Evolutionary conservation across 2,888 invertebrate genomes (phyloP).

Genomic region (Pocota personata): DNA sequence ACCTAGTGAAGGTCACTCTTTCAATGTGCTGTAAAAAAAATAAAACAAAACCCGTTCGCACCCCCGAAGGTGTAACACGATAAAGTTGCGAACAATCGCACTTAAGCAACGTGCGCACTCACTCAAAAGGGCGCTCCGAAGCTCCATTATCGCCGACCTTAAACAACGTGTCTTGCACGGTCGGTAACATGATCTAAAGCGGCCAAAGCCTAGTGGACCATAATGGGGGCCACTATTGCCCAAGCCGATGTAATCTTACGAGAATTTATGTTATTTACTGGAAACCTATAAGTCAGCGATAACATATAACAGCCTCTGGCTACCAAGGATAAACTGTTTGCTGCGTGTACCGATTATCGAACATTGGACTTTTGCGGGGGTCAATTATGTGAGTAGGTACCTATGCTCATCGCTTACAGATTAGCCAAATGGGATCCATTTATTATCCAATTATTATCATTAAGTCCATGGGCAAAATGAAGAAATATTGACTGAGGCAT

Average conservation of each 20-base stretch:
- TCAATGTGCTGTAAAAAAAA: conserved; percentile 19
- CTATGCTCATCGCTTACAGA: conserved; percentile 37
- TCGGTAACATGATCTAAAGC: conserved; percentile 37
- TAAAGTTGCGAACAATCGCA: conserved; percentile 43
- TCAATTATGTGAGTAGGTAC: neutral
- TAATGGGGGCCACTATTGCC: conserved; percentile 9
- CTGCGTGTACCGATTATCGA: conserved; percentile 19
- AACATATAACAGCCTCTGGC: conserved; percentile 23
- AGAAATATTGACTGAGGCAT: conserved; percentile 15
- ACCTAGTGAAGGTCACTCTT: conserved; percentile 15
- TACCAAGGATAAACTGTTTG: conserved; percentile 23
- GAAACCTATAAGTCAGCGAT: conserved; percentile 38
- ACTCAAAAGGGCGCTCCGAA: conserved; percentile 11
- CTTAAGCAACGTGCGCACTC: conserved; percentile 24
- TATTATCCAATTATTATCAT: conserved; percentile 29
- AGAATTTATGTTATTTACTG: conserved; percentile 40
- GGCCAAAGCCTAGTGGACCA: conserved; percentile 24
- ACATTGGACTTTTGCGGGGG: conserved; percentile 1
- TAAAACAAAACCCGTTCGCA: conserved; percentile 16
- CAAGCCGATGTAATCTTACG: conserved; percentile 37
- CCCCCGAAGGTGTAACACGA: conserved; percentile 60
- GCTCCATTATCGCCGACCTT: conserved; percentile 32
- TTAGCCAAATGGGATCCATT: conserved; percentile 25
- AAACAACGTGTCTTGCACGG: conserved; percentile 40
- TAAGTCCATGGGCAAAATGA: neutral